Percentiles rank a stretch among this genome's conserved stretches.
These are phyloP conservation scores for Bovichtus diacanthus DNA, from an alignment of 2,797 vertebrate species.

Conservation along the genomic window DNA sequence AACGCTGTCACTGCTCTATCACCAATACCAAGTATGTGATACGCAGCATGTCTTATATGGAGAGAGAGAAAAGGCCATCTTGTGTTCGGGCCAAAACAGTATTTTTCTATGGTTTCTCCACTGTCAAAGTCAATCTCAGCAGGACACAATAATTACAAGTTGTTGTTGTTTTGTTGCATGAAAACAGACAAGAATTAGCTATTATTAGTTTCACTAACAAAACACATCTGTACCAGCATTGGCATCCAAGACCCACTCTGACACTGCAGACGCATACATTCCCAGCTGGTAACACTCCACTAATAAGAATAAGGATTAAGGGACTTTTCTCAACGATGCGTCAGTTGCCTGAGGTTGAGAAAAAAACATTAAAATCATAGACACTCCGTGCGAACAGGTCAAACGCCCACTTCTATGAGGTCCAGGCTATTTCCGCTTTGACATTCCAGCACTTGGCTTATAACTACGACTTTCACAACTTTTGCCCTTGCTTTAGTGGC, in stretches of 20 bases:
- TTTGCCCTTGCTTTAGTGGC: constrained; percentile 18
- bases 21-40: not conserved
- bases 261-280: not conserved
- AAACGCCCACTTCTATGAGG: constrained; percentile 10
- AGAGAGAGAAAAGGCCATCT: not conserved
- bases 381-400: not conserved
- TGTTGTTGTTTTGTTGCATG: constrained; percentile 8
- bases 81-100: not conserved
- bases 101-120: not conserved
- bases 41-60: accelerated
- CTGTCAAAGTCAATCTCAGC: not conserved
- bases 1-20: no score
- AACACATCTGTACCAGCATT: not conserved
- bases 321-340: not conserved
- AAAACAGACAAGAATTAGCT: not conserved
- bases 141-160: not conserved
- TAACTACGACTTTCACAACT: constrained; percentile 23
- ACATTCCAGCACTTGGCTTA: constrained; percentile 14
- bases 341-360: not conserved
- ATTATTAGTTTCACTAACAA: no score
- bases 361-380: constrained; percentile 27
- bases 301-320: constrained; percentile 5
- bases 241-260: not conserved
- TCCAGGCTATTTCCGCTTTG: not conserved
- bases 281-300: constrained; percentile 26